Percentiles rank a stretch among this genome's conserved stretches.
Conservation (phyloP, 2,888 invertebrate genomes). For the Lordiphosa fenestrarum region DNA sequence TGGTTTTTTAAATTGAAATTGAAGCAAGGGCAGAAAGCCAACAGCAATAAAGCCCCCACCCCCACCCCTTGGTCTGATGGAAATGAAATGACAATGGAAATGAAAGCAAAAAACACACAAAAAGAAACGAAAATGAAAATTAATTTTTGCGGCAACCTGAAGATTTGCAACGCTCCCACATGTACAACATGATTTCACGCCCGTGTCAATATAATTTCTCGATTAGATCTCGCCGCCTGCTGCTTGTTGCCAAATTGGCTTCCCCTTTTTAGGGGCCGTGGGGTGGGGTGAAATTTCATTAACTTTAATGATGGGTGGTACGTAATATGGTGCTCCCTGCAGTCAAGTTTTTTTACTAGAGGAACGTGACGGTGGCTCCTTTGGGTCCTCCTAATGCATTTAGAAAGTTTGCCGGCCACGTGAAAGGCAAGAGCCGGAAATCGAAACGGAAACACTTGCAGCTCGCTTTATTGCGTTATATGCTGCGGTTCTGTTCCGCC, state of each 20-base stretch:
- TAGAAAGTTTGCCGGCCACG: slow-evolving; percentile 55
- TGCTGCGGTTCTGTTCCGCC: slow-evolving; percentile 54
- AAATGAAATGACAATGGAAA: slow-evolving; percentile 54
- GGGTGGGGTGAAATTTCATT: slow-evolving; percentile 56
- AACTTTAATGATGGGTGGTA: slow-evolving; percentile 51
- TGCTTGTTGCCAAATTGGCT: slow-evolving; percentile 23
- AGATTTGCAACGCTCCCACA: slow-evolving; percentile 11
- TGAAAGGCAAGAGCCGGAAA: slow-evolving; percentile 57
- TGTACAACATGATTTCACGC: slow-evolving; percentile 35
- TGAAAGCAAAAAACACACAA: slow-evolving; percentile 30
- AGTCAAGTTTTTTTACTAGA: slow-evolving; percentile 20
- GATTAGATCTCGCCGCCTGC: slow-evolving; percentile 47
- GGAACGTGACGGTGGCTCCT: slow-evolving; percentile 57
- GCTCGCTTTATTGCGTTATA: slow-evolving; percentile 34
- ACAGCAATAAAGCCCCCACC: slow-evolving; percentile 36
- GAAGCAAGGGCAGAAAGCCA: slow-evolving; percentile 39
- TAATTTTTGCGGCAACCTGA: slow-evolving; percentile 64
- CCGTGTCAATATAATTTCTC: slow-evolving; percentile 64
- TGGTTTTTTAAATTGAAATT: slow-evolving; percentile 58
- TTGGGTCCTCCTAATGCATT: slow-evolving; percentile 58
- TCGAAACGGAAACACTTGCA: slow-evolving; percentile 72
- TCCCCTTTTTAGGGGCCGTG: slow-evolving; percentile 21
- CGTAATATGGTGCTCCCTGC: too few species aligned
- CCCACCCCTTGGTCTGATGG: slow-evolving; percentile 11
- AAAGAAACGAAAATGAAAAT: slow-evolving; percentile 60